phyloP scores from a whole-genome alignment of 2,888 invertebrate genomes.

The Fissipunctia ypsillon region DNA sequence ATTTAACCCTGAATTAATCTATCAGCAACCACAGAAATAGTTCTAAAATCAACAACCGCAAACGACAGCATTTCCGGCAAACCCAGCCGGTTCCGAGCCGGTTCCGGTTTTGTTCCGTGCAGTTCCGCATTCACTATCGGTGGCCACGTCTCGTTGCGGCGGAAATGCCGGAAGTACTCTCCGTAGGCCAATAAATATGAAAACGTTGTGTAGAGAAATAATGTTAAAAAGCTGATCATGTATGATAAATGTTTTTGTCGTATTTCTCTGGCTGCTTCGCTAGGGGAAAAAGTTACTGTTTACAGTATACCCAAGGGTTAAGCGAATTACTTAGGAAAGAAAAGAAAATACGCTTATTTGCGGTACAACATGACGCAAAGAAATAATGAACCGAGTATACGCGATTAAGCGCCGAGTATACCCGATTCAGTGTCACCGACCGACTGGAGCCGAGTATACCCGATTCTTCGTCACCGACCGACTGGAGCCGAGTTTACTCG shows the following conservation, averaged over 20 bases:
- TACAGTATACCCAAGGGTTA: neutral
- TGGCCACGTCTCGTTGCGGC: constrained; percentile 52
- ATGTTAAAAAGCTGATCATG: constrained; percentile 19
- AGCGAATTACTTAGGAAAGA: neutral
- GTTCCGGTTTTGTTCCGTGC: constrained; percentile 38
- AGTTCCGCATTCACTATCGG: constrained; percentile 54
- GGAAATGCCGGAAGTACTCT: constrained; percentile 45
- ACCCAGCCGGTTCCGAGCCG: constrained; percentile 26
- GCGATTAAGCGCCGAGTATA: no score
- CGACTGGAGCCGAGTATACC: no score
- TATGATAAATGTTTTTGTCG: neutral
- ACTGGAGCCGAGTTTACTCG: no score
- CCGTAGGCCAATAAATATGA: constrained; percentile 51
- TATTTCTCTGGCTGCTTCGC: neutral
- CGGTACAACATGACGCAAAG: no score
- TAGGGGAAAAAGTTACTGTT: neutral
- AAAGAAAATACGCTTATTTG: no score
- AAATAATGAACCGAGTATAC: no score
- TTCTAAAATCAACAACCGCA: constrained; percentile 53
- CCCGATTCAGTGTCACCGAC: no score
- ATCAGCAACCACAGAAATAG: constrained; percentile 42
- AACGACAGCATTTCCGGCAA: constrained; percentile 52
- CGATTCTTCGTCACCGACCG: no score
- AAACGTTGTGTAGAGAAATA: constrained; percentile 35
- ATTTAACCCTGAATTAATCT: constrained; percentile 28